Evolutionary conservation across 2,113 vertebrate genomes (phyloP).

Genomic region (Lepus europaeus): DNA sequence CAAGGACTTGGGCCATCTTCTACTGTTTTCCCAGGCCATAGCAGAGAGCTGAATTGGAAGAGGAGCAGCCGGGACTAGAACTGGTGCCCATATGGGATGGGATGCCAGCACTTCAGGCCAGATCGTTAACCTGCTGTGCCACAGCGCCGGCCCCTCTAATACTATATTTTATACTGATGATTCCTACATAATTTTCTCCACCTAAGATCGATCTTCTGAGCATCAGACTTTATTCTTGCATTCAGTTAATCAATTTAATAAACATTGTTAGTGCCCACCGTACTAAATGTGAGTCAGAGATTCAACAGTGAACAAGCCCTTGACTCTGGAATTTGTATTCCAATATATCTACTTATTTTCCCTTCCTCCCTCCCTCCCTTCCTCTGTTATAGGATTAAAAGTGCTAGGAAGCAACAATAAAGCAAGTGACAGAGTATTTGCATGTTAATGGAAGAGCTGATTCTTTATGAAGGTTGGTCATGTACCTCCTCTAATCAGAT

Average conservation of each 20-base stretch:
- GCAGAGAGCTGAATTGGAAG: too few relatives aligned
- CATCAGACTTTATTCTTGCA: neutral
- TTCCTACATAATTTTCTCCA: neutral
- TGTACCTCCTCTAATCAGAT: neutral
- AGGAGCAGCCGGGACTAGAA: too few relatives aligned
- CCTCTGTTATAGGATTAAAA: neutral
- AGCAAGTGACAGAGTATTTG: neutral
- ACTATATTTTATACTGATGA: neutral
- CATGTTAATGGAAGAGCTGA: neutral
- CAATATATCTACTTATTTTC: too few relatives aligned
- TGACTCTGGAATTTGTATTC: neutral
- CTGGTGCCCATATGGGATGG: too few relatives aligned
- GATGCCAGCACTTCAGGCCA: too few relatives aligned
- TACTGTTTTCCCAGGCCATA: too few relatives aligned
- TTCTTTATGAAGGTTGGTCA: neutral
- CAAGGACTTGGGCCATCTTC: too few relatives aligned
- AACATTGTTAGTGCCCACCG: neutral
- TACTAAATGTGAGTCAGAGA: neutral
- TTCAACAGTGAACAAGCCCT: neutral
- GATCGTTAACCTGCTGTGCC: too few relatives aligned
- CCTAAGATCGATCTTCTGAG: neutral
- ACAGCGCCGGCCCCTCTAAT: neutral
- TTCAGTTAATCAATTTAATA: neutral
- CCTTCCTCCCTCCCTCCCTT: too few relatives aligned
- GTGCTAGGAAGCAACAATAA: conserved; percentile 7